phyloP scores from a whole-genome alignment of 1,140 invertebrate genomes.

The Lineus longissimus region DNA sequence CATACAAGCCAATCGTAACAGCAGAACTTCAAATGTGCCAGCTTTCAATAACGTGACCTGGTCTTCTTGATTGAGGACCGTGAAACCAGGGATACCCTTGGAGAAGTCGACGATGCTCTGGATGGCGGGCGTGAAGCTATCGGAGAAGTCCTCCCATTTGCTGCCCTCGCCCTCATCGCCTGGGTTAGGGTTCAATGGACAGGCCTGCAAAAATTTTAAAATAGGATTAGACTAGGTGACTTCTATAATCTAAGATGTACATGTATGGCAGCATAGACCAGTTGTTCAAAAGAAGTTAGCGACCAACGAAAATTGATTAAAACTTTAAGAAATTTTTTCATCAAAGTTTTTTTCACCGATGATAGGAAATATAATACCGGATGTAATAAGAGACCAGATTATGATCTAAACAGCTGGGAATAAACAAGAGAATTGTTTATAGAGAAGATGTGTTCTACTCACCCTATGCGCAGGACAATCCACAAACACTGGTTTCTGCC shows the following conservation, averaged over 20 bases:
- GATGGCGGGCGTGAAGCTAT: slow-evolving; percentile 70
- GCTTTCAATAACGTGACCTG: slow-evolving; percentile 90
- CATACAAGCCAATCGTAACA: slow-evolving; percentile 46
- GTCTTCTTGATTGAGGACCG: slow-evolving; percentile 87
- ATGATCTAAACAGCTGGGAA: no score
- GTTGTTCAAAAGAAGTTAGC: no score
- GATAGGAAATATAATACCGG: no score
- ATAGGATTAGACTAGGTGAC: slow-evolving; percentile 28
- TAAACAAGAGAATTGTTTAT: no score
- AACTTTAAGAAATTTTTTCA: no score
- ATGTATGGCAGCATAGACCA: no score
- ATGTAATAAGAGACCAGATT: no score
- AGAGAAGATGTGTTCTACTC: slow-evolving; percentile 19
- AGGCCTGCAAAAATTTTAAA: slow-evolving; percentile 83
- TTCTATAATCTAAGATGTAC: no score
- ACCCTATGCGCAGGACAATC: slow-evolving; percentile 65
- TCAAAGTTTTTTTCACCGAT: no score
- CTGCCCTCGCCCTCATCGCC: slow-evolving; percentile 61
- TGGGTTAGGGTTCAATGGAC: slow-evolving; percentile 89
- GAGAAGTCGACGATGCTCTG: slow-evolving; percentile 96
- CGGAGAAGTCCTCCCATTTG: slow-evolving; percentile 41
- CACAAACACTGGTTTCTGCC: slow-evolving; percentile 82
- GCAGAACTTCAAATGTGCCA: slow-evolving; percentile 52
- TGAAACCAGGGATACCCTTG: slow-evolving; percentile 86
- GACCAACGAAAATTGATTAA: no score